Evolutionary conservation across 1,140 invertebrate genomes (phyloP).

Genomic region (Atopsyche davidsoni): DNA sequence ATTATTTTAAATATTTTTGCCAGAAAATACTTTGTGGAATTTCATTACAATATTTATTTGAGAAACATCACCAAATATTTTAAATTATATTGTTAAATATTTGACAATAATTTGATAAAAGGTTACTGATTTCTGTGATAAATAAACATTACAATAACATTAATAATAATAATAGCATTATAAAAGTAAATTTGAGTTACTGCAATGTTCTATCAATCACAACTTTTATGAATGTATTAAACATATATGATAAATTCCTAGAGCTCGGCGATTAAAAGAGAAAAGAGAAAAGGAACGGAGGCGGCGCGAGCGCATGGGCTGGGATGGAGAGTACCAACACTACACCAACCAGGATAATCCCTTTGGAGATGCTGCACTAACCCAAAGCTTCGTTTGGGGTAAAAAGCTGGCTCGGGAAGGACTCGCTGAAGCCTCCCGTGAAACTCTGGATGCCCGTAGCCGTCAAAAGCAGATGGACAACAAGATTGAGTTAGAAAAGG

Average conservation of each 20-base stretch:
- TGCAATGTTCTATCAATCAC: no score
- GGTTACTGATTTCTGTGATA: no score
- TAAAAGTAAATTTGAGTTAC: background rate
- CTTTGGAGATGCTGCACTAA: slow-evolving; percentile 92
- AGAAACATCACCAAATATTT: no score
- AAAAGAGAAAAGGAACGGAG: slow-evolving; percentile 89
- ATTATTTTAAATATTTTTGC: no score
- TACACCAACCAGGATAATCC: slow-evolving; percentile 99
- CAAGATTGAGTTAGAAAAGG: slow-evolving; percentile 80
- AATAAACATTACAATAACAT: no score
- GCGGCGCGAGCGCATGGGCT: slow-evolving; percentile 86
- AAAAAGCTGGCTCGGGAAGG: slow-evolving; percentile 97
- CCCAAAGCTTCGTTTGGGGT: slow-evolving; percentile 86
- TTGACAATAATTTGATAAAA: no score
- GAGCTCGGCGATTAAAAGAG: slow-evolving; percentile 77
- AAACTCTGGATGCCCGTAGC: slow-evolving; percentile 82
- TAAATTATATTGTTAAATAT: no score
- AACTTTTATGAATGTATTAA: background rate
- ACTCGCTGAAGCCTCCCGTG: slow-evolving; percentile 66
- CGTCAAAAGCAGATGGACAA: slow-evolving; percentile 87
- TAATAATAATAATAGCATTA: no score
- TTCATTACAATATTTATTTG: no score
- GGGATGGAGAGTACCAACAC: slow-evolving; percentile 92
- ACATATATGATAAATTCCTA: slow-evolving; percentile 22
- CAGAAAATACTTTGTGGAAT: no score